Evolutionary conservation across 2,888 invertebrate genomes (phyloP), one percentile per base, ranked within the genome.

Genomic region (Pyrocoelia pectoralis): DNA sequence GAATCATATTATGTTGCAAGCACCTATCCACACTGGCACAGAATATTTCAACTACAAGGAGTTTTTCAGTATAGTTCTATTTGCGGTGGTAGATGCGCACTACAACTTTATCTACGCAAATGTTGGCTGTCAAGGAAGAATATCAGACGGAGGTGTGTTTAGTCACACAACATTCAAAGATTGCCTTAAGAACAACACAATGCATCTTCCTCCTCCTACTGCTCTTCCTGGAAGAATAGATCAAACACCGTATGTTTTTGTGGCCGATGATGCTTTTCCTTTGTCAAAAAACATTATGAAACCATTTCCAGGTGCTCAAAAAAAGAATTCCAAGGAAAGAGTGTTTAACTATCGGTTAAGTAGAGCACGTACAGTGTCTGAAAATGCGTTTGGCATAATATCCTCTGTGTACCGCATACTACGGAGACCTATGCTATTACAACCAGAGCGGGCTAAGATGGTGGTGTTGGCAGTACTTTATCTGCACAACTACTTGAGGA

Each of bases 51-150:
- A 46, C 15, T 46, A 49, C 8, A 18, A 19, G 12, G 19, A 24
- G 2, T 49, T 49, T 19, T 49, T 49, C 12, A 19, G 49, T 18
- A 18, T 10, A 14, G 49, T 49, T 15, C 12, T 49, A n/a, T 49
- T 24, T 49, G 49, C 49, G 19, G 49, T 49, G 5, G 18, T 49
- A 5, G 49, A 49, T 18, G 49, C 49, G 19, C 2, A 46, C 13
- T 46, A 46, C 18, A 46, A 38, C 10, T 38, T 10, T n/a, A 38
- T 38, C 4, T 38, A 38, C 10, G 38, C 10, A 38, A 38, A 38
- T n/a, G n/a, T n/a, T n/a, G n/a, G n/a, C n/a, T n/a, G n/a, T n/a
- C n/a, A n/a, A n/a, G n/a, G n/a, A n/a, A n/a, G n/a, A n/a, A n/a
- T n/a, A n/a, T n/a, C n/a, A n/a, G n/a, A n/a, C n/a, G n/a, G n/a